Conservation (phyloP, 1,140 invertebrate species). For the Halesus radiatus region DNA sequence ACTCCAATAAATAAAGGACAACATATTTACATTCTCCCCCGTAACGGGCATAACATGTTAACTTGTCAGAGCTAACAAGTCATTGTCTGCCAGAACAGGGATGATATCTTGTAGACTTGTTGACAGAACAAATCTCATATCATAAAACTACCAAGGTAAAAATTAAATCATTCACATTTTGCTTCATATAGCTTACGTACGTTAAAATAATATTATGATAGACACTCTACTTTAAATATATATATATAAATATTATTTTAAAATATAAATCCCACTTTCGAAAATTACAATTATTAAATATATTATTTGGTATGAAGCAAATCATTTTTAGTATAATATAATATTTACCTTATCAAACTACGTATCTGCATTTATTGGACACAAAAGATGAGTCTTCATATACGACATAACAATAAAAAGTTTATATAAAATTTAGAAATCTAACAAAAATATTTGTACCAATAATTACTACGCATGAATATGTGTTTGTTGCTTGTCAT, state of each 20-base stretch:
- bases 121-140: slow-evolving; percentile 9
- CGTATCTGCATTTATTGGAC: slow-evolving; percentile 34
- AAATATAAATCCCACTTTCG: slow-evolving; percentile 7
- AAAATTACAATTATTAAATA: slow-evolving; percentile 27
- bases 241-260: slow-evolving; percentile 34
- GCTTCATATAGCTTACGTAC: slow-evolving; percentile 15
- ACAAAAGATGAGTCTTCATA: slow-evolving; percentile 28
- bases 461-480: slow-evolving; percentile 26
- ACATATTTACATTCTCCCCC: slow-evolving; percentile 14
- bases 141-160: slow-evolving; percentile 11
- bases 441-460: slow-evolving; percentile 42
- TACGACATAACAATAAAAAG: slow-evolving; percentile 30
- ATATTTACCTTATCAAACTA: slow-evolving; percentile 29
- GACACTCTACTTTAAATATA: slow-evolving; percentile 37
- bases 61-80: no score
- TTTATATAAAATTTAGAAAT: slow-evolving; percentile 40
- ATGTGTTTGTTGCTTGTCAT: neutral
- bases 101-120: slow-evolving; percentile 13
- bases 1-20: slow-evolving; percentile 28
- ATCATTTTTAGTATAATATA: slow-evolving; percentile 21
- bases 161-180: slow-evolving; percentile 15
- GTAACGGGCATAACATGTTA: no score
- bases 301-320: slow-evolving; percentile 46
- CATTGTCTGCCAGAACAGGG: no score
- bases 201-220: slow-evolving; percentile 26